phyloP scores from a whole-genome alignment of 2,888 invertebrate genomes.

The Hydraecia micacea region DNA sequence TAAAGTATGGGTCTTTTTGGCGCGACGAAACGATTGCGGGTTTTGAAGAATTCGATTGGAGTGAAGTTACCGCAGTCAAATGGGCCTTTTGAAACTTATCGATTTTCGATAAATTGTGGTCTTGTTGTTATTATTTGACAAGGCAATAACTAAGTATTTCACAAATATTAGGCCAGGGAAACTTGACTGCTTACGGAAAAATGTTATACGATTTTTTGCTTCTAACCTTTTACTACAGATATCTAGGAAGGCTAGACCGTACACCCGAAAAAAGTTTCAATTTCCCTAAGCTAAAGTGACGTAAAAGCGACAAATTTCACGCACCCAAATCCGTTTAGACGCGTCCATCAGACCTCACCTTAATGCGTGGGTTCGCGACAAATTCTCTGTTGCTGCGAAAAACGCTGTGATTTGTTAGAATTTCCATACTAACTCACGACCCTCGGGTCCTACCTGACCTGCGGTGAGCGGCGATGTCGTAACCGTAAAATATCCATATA shows the following conservation, averaged over 20 bases:
- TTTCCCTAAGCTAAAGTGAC: conserved; percentile 33
- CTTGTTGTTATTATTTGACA: background rate
- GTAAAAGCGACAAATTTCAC: conserved; percentile 45
- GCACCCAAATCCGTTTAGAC: conserved; percentile 38
- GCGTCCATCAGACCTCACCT: conserved; percentile 56
- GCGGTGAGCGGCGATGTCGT: conserved; percentile 55
- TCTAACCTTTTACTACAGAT: background rate
- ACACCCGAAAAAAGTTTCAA: conserved; percentile 15
- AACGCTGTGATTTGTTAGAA: conserved; percentile 68
- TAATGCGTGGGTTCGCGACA: conserved; percentile 56
- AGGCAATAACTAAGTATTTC: background rate
- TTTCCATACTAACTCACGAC: conserved; percentile 64
- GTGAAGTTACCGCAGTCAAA: background rate
- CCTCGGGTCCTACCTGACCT: conserved; percentile 55
- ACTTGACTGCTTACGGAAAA: background rate
- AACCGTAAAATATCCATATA: conserved; percentile 59
- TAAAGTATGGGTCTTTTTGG: conserved; percentile 50
- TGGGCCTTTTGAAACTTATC: background rate
- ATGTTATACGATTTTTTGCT: background rate
- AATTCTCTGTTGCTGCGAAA: conserved; percentile 61
- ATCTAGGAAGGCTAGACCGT: background rate
- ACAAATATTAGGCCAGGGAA: background rate
- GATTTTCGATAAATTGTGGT: background rate
- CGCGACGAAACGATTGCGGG: conserved; percentile 20
- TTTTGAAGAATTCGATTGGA: conserved; percentile 10